Evolutionary conservation across 2,113 vertebrate genomes (phyloP).

Genomic region (Cinclus mexicanus): DNA sequence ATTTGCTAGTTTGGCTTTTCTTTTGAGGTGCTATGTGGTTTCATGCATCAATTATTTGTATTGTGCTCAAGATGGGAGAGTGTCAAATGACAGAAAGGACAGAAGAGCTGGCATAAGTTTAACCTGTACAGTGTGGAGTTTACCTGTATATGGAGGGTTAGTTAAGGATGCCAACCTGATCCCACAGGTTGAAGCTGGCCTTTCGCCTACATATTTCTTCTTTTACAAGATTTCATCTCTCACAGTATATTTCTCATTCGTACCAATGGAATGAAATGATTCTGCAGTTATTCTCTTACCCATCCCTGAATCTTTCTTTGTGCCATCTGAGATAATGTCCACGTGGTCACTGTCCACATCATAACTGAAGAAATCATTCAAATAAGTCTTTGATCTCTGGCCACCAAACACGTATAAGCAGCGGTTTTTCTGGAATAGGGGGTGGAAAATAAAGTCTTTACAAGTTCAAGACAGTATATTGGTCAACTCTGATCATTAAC

Average conservation of each 20-base stretch:
- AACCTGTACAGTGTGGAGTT: background rate
- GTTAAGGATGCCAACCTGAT: background rate
- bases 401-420: constrained; percentile 97
- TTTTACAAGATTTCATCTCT: background rate
- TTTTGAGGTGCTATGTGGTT: background rate
- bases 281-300: constrained; percentile 75
- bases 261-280: background rate
- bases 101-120: background rate
- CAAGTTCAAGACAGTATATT: background rate
- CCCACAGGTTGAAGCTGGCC: background rate
- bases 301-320: constrained; percentile 99
- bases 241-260: background rate
- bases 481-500: background rate
- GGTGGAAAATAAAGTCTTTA: background rate
- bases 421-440: constrained; percentile 87
- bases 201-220: background rate
- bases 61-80: background rate
- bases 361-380: constrained; percentile 99
- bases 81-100: background rate
- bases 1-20: background rate
- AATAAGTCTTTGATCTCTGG: constrained; percentile 97
- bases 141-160: background rate
- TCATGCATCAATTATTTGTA: constrained; percentile 50
- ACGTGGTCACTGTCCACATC: constrained; percentile 96
- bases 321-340: constrained; percentile 98